phyloP scores from a whole-genome alignment of 1,140 invertebrate species.

The Anastatus disparis region DNA sequence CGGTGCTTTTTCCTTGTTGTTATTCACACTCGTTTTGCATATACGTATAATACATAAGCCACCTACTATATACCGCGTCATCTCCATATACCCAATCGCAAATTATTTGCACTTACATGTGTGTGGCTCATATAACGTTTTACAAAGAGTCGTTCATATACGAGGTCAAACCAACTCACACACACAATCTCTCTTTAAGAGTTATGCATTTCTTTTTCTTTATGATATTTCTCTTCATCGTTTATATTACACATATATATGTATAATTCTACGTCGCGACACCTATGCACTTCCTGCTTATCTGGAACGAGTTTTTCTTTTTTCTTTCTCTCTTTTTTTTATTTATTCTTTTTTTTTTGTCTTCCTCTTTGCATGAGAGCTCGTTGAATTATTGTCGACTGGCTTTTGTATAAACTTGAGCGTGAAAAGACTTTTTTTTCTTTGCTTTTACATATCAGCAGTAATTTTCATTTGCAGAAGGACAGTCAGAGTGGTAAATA shows the following conservation, averaged over 20 bases:
- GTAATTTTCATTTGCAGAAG: constrained; percentile 20
- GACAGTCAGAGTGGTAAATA: neutral
- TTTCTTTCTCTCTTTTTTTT: neutral
- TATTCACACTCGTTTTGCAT: too few species aligned
- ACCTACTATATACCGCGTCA: neutral
- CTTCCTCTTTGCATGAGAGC: neutral
- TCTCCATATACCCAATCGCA: neutral
- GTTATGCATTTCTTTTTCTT: neutral
- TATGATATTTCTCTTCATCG: neutral
- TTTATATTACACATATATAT: too few species aligned
- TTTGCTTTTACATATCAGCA: constrained; percentile 25
- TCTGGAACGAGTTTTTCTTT: neutral
- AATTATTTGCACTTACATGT: too few species aligned
- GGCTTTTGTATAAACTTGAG: too few species aligned
- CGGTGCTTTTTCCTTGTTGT: too few species aligned
- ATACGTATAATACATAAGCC: too few species aligned
- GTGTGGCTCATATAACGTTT: too few species aligned
- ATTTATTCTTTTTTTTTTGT: neutral
- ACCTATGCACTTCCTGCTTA: neutral
- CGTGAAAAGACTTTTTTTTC: too few species aligned
- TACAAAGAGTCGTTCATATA: neutral
- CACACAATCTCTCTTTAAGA: neutral
- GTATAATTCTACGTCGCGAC: too few species aligned
- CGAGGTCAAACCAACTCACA: constrained; percentile 12
- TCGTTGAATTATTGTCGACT: too few species aligned